These are phyloP conservation scores for Muraenolepis orangiensis DNA, from an alignment of 2,797 vertebrate species.

Conservation along the genomic window DNA sequence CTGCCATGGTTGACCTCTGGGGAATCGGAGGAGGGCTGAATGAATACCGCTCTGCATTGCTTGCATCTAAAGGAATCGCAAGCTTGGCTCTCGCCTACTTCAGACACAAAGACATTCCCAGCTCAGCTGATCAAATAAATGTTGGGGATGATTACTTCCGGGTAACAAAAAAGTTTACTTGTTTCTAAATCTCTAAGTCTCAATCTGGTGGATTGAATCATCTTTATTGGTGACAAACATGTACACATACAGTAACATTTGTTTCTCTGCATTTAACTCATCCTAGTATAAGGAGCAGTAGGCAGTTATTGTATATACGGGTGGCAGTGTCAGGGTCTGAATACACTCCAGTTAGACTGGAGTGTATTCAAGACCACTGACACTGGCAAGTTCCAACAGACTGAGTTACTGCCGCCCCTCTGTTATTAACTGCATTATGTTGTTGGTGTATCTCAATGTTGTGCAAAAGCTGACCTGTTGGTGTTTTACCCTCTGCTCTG, in stretches of 20 bases:
- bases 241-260: too few species aligned
- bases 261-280: too few species aligned
- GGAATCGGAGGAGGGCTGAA: conserved; percentile 77
- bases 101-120: conserved; percentile 78
- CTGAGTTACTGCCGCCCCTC: too few species aligned
- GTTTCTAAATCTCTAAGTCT: too few species aligned
- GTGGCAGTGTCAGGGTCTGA: too few species aligned
- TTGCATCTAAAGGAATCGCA: conserved; percentile 78
- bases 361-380: too few species aligned
- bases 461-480: neutral
- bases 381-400: too few species aligned
- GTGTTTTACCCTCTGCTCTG: conserved; percentile 1
- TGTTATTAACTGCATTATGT: neutral
- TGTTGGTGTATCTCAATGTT: neutral
- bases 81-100: conserved; percentile 76
- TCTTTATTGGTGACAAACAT: too few species aligned
- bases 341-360: too few species aligned
- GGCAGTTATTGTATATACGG: too few species aligned
- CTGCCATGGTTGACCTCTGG: conserved; percentile 79
- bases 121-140: conserved; percentile 36
- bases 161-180: conserved; percentile 30
- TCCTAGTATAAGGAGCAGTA: too few species aligned
- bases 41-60: conserved; percentile 77
- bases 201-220: too few species aligned
- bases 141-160: conserved; percentile 61